Evolutionary conservation across 2,797 vertebrate species (phyloP), one percentile per base, ranked within the genome.

Genomic region (Carduelis carduelis): DNA sequence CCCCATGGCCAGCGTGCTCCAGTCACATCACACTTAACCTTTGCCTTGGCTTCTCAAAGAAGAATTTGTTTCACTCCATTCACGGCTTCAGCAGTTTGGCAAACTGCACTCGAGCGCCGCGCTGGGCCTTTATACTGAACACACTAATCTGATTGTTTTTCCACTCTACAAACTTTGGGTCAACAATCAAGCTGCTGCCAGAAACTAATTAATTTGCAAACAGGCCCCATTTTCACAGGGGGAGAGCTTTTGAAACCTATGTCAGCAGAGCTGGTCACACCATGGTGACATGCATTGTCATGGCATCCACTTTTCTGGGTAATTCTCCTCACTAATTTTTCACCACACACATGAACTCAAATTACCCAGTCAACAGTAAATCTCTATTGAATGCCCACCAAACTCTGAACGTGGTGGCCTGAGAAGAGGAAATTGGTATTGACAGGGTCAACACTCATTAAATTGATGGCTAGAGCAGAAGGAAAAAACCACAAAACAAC

Each of bases 201-300:
- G 97, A 98, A 98, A 98, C 98, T 98, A 98, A 98, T 98, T 98
- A 98, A 98, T 98, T 98, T 98, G 98, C 98, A 98, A 98, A 98
- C 97, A 97, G 98, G 93, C 91, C 97, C 96, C 96, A 97, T 98
- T 98, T 98, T 98, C 98, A 98, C 98, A 98, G 97, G 94, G 97
- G 98, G 97, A 97, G 97, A 97, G 97, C 98, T 98, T 98, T 98
- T 98, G 97, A 98, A 97, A 97, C 95, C 96, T 93, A 60, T 98
- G 98, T 98, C 98, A 97, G 97, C 92, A 97, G 97, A 97, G 97
- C 97, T 95, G 78, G 97, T 97, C 97, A 97, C 97, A 97, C 97
- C 96, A 97, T 96, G 94, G 97, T 97, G 97, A 98, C 97, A 98
- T 89, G 83, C 86, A 98, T 98, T 98, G 97, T 98, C 97, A 96